Evolutionary conservation across 2,888 invertebrate species (phyloP), one percentile per base, ranked within the genome.

Genomic region (Ceramica pisi): DNA sequence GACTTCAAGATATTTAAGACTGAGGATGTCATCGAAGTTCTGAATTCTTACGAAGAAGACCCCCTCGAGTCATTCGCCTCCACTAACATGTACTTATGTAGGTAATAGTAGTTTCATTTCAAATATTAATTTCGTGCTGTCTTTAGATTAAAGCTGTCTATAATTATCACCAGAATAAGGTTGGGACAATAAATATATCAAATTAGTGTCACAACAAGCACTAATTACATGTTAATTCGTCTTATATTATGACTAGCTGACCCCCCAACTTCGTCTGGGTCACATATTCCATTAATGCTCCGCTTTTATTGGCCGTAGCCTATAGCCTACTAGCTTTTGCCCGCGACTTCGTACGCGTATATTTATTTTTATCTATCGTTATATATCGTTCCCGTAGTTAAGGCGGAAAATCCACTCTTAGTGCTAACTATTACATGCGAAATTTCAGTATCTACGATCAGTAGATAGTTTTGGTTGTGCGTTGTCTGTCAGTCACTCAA

Each of bases 41-140:
- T 83, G 23, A 71, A 72, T 59, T 56, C 67, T 66, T 65, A 78
- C 60, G 71, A 83, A 62, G 86, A 89, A 62, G 87, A 88, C 38
- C 68, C 86, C 38, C 44, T 84, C 71, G 80, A 87, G 62, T 76
- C 85, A 56, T 87, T 88, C 75, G 78, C 86, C 64, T 91, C 88
- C 71, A 89, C 90, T 35, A 76, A 78, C 56, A 80, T 72, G 78
- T 94, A 94, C 88, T 83, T 94, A 91, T 91, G 94, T 95, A 93
- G 90, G 94, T 94, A 93, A 92, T 90, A 88, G 81, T 81, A 81
- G 80, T 82, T 85, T 78, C 74, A 67, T 74, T 71, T 75, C 51
- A 66, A 78, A 67, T 69, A 65, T 60, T 65, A 65, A 67, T 74
- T 73, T 67, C 62, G 57, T 68, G 48, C 71, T 48, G 53, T 50